phyloP scores from a whole-genome alignment of 2,797 vertebrate species.

The Lateolabrax maculatus region DNA sequence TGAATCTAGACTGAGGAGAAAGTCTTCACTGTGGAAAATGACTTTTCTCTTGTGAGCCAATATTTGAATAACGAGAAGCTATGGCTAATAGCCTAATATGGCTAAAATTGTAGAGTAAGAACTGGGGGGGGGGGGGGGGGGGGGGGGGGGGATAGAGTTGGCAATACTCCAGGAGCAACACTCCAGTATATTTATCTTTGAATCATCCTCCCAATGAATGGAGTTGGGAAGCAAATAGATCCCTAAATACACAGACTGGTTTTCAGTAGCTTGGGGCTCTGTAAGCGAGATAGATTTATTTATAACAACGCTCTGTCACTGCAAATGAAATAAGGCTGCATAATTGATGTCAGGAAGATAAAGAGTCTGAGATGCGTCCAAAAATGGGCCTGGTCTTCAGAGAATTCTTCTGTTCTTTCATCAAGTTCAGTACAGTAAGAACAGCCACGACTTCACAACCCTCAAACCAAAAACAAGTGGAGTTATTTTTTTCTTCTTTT shows the following conservation, averaged over 20 bases:
- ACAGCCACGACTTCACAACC: not conserved
- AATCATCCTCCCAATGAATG: slow-evolving; percentile 68
- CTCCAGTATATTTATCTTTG: slow-evolving; percentile 68
- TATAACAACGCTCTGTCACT: slow-evolving; percentile 48
- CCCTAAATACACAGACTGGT: slow-evolving; percentile 64
- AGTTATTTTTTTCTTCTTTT: not conserved
- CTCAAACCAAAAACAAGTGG: not conserved
- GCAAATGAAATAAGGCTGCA: slow-evolving; percentile 50
- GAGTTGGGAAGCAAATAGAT: slow-evolving; percentile 60
- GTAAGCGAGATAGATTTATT: slow-evolving; percentile 62
- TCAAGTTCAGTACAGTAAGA: slow-evolving; percentile 15
- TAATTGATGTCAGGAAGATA: slow-evolving; percentile 53
- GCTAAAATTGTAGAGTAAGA: slow-evolving; percentile 10
- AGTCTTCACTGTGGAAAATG: slow-evolving; percentile 41
- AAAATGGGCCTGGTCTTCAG: slow-evolving; percentile 44
- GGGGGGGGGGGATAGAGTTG: not conserved
- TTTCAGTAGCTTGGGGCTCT: slow-evolving; percentile 55
- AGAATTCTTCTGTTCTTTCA: slow-evolving; percentile 34
- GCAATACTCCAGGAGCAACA: slow-evolving; percentile 32
- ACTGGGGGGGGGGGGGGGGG: not conserved
- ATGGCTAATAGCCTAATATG: slow-evolving; percentile 1
- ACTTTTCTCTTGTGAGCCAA: slow-evolving; percentile 38
- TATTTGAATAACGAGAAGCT: slow-evolving; percentile 43
- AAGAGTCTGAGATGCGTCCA: slow-evolving; percentile 33
- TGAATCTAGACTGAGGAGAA: slow-evolving; percentile 36